These are phyloP conservation scores for Tethya wilhelma DNA, from an alignment of 37 sponge, comb jelly and placozoan species.

Conservation along the genomic window DNA sequence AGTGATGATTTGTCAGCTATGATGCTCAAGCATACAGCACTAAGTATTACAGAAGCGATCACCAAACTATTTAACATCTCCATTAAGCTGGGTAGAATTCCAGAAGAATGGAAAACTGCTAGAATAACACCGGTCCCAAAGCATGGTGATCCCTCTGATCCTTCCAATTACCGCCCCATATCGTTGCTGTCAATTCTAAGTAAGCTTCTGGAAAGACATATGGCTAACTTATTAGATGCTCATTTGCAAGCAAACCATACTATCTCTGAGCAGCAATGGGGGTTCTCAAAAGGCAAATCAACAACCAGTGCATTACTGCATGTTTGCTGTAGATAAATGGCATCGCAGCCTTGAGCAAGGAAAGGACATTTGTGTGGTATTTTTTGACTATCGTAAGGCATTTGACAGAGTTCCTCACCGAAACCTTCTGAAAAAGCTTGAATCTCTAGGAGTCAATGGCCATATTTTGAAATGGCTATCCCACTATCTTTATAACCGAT, in stretches of 20 bases:
- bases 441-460: too few relatives aligned
- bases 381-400: too few relatives aligned
- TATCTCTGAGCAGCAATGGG: background rate
- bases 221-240: background rate
- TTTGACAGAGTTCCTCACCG: too few relatives aligned
- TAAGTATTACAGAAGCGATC: conserved; percentile 7
- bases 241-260: background rate
- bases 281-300: too few relatives aligned
- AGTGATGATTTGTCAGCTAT: conserved; percentile 11
- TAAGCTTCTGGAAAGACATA: too few relatives aligned
- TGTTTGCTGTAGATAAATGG: conserved; percentile 5
- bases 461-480: too few relatives aligned
- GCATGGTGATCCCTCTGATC: background rate
- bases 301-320: background rate
- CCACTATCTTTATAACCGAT: too few relatives aligned
- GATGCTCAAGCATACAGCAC: conserved; percentile 1
- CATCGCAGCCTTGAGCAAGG: background rate
- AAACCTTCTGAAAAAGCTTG: too few relatives aligned
- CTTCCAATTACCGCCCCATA: conserved; percentile 10
- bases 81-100: background rate
- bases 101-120: conserved; percentile 1
- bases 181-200: background rate
- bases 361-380: too few relatives aligned
- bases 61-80: conserved; percentile 21
- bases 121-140: conserved; percentile 12